A percentile compares a stretch with the other conserved stretches of the same genome.
Conservation (phyloP, 2,113 vertebrate genomes). For the Marcusenius ussheri region DNA sequence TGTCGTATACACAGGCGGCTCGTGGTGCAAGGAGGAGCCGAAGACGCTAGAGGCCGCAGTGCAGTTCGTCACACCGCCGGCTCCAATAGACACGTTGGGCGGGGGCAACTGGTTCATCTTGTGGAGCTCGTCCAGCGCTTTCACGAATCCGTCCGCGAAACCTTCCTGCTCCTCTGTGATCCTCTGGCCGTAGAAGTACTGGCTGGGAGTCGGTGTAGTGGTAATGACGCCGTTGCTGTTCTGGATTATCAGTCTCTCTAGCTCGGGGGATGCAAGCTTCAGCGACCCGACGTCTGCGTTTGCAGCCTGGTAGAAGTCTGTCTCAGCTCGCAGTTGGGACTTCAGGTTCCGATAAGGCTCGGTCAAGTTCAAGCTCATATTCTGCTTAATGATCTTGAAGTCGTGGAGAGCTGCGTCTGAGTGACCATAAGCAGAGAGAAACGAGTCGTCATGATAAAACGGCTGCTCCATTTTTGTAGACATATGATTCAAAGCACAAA, state of each 20-base stretch:
- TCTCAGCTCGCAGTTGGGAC: slow-evolving; percentile 58
- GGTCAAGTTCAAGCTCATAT: slow-evolving; percentile 74
- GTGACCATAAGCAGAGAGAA: slow-evolving; percentile 82
- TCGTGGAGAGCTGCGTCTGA: slow-evolving; percentile 68
- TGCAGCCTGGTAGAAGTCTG: slow-evolving; percentile 57
- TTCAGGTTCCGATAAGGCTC: slow-evolving; percentile 78
- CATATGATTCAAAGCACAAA: slow-evolving; percentile 50
- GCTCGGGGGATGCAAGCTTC: slow-evolving; percentile 79
- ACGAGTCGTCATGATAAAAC: slow-evolving; percentile 88
- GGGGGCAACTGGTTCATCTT: slow-evolving; percentile 87
- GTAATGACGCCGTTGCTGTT: slow-evolving; percentile 84
- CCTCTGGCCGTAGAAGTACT: slow-evolving; percentile 65
- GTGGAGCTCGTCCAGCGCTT: slow-evolving; percentile 85
- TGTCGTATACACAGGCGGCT: slow-evolving; percentile 77
- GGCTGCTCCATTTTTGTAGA: slow-evolving; percentile 91
- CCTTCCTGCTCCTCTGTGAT: slow-evolving; percentile 83
- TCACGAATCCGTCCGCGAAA: slow-evolving; percentile 80
- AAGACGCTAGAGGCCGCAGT: slow-evolving; percentile 60
- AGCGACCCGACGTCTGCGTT: slow-evolving; percentile 65
- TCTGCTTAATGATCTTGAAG: slow-evolving; percentile 79
- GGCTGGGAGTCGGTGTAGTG: slow-evolving; percentile 68
- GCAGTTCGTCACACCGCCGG: slow-evolving; percentile 51
- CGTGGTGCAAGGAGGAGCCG: slow-evolving; percentile 58
- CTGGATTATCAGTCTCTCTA: slow-evolving; percentile 83
- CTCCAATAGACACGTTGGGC: slow-evolving; percentile 79